Percentiles rank a stretch among this genome's conserved stretches.
These are phyloP conservation scores for Dicyrtomina minuta DNA, from an alignment of 2,888 invertebrate species.

Conservation along the genomic window DNA sequence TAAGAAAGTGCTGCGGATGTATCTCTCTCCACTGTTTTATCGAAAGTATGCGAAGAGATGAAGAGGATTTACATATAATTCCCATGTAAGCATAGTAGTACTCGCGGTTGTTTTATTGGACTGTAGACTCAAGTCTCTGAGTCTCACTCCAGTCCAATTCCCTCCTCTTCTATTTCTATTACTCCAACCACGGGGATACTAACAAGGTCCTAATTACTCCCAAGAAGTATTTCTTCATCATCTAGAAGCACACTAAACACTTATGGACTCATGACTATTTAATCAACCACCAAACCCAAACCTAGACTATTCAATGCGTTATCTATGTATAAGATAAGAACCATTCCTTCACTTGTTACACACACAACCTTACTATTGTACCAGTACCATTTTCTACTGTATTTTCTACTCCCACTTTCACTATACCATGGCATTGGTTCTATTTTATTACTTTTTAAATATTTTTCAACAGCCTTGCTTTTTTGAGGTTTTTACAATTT, in stretches of 20 bases:
- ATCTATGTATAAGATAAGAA: too few relatives aligned
- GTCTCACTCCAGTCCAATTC: neutral
- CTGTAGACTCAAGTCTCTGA: neutral
- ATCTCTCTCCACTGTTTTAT: too few relatives aligned
- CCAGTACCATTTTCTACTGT: too few relatives aligned
- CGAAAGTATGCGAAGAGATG: neutral
- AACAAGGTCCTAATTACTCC: slow-evolving; percentile 20
- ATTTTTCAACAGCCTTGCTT: too few relatives aligned
- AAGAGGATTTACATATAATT: neutral
- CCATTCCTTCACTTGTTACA: too few relatives aligned
- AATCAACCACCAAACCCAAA: neutral
- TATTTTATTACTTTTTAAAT: too few relatives aligned
- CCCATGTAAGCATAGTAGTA: neutral
- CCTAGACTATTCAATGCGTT: too few relatives aligned
- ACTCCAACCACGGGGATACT: slow-evolving; percentile 1
- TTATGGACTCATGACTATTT: neutral
- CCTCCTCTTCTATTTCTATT: neutral
- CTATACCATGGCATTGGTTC: too few relatives aligned
- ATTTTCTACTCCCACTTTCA: too few relatives aligned
- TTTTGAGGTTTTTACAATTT: too few relatives aligned
- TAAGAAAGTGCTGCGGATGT: neutral
- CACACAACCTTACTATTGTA: too few relatives aligned
- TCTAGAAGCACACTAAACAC: slow-evolving; percentile 1
- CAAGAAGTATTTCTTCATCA: neutral
- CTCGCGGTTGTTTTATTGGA: neutral